phyloP scores from a whole-genome alignment of 1,140 invertebrate genomes.

The Camponotus floridanus region DNA sequence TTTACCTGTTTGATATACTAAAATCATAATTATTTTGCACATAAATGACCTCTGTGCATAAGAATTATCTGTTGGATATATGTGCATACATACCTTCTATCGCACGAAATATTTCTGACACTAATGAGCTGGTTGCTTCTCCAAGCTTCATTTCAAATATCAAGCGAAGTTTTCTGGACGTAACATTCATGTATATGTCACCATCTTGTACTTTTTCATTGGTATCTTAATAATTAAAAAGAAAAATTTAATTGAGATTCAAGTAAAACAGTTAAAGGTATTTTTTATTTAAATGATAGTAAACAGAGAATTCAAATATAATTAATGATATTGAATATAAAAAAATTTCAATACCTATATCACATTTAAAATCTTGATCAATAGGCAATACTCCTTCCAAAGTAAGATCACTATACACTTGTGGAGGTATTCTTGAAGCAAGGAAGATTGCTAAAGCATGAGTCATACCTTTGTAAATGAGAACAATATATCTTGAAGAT shows the following conservation, averaged over 20 bases:
- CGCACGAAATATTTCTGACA: conserved; percentile 84
- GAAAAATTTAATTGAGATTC: background rate
- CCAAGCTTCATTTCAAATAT: conserved; percentile 89
- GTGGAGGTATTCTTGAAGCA: conserved; percentile 87
- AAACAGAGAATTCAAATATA: background rate
- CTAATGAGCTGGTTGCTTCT: conserved; percentile 89
- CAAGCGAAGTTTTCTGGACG: conserved; percentile 87
- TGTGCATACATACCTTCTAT: conserved; percentile 80
- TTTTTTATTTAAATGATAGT: background rate
- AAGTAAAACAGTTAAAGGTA: background rate
- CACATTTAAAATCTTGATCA: conserved; percentile 91
- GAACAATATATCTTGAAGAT: conserved; percentile 87
- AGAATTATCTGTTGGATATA: conserved; percentile 18
- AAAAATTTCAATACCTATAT: conserved; percentile 87
- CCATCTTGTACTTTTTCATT: conserved; percentile 85
- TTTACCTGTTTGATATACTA: conserved; percentile 84
- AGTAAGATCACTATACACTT: conserved; percentile 90
- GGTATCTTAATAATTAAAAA: conserved; percentile 84
- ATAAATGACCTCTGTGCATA: background rate
- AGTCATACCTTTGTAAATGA: conserved; percentile 89
- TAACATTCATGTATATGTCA: conserved; percentile 88
- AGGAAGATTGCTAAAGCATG: conserved; percentile 89
- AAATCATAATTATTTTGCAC: conserved; percentile 73
- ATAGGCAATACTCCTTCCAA: conserved; percentile 92
- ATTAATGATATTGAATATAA: background rate